A percentile compares a stretch with the other conserved stretches of the same genome.
Conservation (phyloP, 2,113 vertebrate species). For the Mastomys natalensis region DNA sequence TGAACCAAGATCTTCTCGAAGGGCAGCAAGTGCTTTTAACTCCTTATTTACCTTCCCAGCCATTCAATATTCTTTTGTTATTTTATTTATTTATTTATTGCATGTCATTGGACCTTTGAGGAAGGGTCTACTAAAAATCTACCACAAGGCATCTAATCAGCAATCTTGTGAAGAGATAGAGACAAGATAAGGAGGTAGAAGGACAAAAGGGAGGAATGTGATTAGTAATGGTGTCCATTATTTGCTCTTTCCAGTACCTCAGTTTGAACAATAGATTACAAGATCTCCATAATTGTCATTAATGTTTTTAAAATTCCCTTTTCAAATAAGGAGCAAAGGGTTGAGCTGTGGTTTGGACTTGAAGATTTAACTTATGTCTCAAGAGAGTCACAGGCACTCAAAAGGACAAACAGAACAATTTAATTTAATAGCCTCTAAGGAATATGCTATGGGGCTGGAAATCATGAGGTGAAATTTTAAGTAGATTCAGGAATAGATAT, state of each 20-base stretch:
- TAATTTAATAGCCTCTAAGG: not conserved
- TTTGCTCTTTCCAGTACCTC: not conserved
- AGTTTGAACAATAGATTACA: conserved; percentile 10
- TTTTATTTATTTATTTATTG: not conserved
- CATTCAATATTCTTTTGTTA: not conserved
- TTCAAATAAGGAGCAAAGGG: conserved; percentile 57
- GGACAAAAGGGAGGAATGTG: not conserved
- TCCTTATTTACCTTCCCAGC: not conserved
- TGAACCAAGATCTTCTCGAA: not conserved
- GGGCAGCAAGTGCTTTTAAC: not conserved
- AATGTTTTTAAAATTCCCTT: conserved; percentile 18
- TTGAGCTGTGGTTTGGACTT: conserved; percentile 29
- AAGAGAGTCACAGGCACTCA: conserved; percentile 12
- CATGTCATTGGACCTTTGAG: not conserved
- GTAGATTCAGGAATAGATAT: not conserved
- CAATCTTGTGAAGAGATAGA: not conserved
- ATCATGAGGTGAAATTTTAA: not conserved
- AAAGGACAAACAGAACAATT: not conserved
- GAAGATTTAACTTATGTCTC: conserved; percentile 2
- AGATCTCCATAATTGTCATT: conserved; percentile 1
- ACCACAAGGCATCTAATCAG: not conserved
- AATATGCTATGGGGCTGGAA: not conserved
- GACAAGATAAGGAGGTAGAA: not conserved
- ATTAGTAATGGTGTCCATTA: not conserved
- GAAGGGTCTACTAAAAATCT: not conserved